Evolutionary conservation across 2,888 invertebrate species (phyloP).

Genomic region (Drosophila fulvimacula): DNA sequence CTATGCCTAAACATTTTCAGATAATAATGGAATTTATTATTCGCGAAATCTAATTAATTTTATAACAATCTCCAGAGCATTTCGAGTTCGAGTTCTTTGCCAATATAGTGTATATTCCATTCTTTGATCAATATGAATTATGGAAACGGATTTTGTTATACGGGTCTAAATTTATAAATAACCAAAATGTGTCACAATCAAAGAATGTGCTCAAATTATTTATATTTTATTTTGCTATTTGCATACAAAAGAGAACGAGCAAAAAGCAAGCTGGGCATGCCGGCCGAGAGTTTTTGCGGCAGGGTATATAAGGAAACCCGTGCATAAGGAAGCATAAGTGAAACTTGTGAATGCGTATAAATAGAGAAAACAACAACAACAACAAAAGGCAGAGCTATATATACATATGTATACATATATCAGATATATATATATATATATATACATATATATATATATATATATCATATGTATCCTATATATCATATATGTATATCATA

Average conservation of each 20-base stretch:
- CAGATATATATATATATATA: background rate
- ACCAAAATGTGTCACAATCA: background rate
- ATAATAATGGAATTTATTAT: background rate
- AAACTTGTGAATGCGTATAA: constrained; percentile 43
- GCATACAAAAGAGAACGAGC: background rate
- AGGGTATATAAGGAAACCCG: constrained; percentile 22
- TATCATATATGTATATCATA: background rate
- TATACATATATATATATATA: background rate
- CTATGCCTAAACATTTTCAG: background rate
- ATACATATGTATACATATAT: background rate
- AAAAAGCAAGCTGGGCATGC: background rate
- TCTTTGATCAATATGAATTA: background rate
- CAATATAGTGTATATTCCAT: background rate
- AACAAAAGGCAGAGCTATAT: background rate
- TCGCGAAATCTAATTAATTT: background rate
- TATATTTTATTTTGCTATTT: background rate
- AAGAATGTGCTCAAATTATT: constrained; percentile 1
- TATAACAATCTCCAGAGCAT: too few relatives aligned
- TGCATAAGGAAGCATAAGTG: constrained; percentile 35
- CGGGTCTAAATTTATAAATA: background rate
- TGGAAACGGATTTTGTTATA: background rate
- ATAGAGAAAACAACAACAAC: constrained; percentile 22
- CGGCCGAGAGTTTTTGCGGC: background rate
- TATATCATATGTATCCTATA: background rate
- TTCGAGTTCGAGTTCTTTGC: background rate